Conservation (phyloP, 2,113 vertebrate genomes). For the Lanius collurio region DNA sequence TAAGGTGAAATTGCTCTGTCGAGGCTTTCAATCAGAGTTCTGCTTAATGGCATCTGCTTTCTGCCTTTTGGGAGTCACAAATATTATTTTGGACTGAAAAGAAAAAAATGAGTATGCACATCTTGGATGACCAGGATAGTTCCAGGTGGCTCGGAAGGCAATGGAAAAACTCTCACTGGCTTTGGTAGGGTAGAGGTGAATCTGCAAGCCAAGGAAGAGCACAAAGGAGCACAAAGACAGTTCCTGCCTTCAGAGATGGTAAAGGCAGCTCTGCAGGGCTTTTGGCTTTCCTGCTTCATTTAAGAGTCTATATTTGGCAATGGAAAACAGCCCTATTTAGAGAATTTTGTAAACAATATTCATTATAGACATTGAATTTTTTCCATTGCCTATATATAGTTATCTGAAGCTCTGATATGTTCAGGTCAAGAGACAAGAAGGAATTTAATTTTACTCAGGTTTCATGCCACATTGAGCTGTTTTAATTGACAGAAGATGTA, state of each 20-base stretch:
- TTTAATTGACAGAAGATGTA: not conserved
- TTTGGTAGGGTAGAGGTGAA: not conserved
- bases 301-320: not conserved
- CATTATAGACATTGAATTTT: not conserved
- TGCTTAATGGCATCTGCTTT: not conserved
- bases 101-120: not conserved
- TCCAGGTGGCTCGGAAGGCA: not conserved
- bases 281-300: not conserved
- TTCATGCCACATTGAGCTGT: not conserved
- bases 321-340: slow-evolving; percentile 28
- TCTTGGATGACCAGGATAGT: not conserved
- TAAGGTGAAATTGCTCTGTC: not conserved
- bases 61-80: not conserved
- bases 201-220: not conserved
- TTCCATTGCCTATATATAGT: slow-evolving; percentile 5
- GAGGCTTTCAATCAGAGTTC: not conserved
- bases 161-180: not conserved
- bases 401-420: not conserved
- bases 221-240: not conserved
- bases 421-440: not conserved
- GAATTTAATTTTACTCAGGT: not conserved
- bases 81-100: not conserved
- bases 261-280: not conserved
- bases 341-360: slow-evolving; percentile 14
- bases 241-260: not conserved